Conservation (phyloP, 2,888 invertebrate species). For the Lacanobia oleracea region DNA sequence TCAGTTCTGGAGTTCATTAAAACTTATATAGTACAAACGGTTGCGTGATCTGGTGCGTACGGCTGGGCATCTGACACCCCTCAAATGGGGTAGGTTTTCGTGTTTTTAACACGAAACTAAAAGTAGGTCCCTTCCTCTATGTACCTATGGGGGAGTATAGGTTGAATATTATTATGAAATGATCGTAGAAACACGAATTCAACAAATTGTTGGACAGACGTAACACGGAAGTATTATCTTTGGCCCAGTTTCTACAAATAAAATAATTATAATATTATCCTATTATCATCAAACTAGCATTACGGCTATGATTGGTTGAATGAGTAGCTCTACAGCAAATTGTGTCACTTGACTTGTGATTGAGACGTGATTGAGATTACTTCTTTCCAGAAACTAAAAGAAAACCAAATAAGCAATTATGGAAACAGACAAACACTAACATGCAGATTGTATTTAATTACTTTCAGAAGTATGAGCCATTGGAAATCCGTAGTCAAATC, state of each 20-base stretch:
- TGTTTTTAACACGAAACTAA: slow-evolving; percentile 32
- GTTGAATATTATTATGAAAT: not conserved
- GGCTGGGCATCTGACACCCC: slow-evolving; percentile 39
- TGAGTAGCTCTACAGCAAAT: too few relatives aligned
- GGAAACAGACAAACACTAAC: not conserved
- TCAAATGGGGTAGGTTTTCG: not conserved
- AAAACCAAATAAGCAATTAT: not conserved
- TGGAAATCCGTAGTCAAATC: not conserved
- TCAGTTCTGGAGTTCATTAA: slow-evolving; percentile 29
- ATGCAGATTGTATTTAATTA: not conserved
- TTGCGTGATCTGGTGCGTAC: slow-evolving; percentile 51
- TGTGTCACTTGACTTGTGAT: too few relatives aligned
- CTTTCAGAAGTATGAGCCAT: not conserved
- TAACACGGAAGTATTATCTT: not conserved
- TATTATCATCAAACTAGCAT: not conserved
- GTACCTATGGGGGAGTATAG: not conserved
- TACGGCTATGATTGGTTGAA: too few relatives aligned
- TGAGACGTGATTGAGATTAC: too few relatives aligned
- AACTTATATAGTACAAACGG: slow-evolving; percentile 40
- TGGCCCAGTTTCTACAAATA: not conserved
- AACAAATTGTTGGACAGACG: not conserved
- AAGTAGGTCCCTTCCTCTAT: not conserved
- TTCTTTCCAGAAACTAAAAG: too few relatives aligned
- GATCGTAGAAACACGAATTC: not conserved
- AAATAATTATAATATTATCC: too few relatives aligned